Percentiles rank a stretch among this genome's conserved stretches.
Evolutionary conservation across 2,888 invertebrate genomes (phyloP).

Genomic region (Oxycera nigricornis): DNA sequence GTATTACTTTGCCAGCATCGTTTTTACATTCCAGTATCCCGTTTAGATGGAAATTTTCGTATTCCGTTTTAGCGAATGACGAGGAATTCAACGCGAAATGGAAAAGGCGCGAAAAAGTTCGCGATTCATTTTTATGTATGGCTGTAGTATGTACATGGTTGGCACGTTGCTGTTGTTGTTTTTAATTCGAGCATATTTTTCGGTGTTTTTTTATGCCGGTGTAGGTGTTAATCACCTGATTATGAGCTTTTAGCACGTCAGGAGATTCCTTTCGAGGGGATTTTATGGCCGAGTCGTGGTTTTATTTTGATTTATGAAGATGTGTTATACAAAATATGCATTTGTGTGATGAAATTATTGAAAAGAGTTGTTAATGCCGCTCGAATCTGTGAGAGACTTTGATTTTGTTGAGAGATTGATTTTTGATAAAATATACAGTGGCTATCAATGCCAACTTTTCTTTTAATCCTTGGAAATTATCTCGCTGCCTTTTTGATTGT

Average conservation of each 20-base stretch:
- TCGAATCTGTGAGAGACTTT: no score
- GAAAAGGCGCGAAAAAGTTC: conserved; percentile 35
- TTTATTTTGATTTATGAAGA: no score
- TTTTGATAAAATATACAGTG: no score
- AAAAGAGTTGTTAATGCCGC: no score
- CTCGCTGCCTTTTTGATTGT: no score
- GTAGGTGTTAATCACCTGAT: conserved; percentile 34
- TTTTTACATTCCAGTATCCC: not conserved
- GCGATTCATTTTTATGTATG: conserved; percentile 6
- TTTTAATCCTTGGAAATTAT: no score
- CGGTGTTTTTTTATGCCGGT: conserved; percentile 1
- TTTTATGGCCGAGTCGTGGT: no score
- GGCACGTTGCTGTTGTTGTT: not conserved
- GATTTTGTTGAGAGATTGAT: no score
- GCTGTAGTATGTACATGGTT: not conserved
- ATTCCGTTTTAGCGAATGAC: not conserved
- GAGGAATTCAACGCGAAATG: conserved; percentile 11
- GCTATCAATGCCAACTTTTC: no score
- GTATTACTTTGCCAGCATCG: not conserved
- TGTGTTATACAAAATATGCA: no score
- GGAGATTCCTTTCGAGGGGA: conserved; percentile 21
- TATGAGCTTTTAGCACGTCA: conserved; percentile 36
- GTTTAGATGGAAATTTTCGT: not conserved
- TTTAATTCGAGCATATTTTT: conserved; percentile 2
- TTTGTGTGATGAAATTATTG: no score